phyloP scores from a whole-genome alignment of 2,113 vertebrate species.

The Halcyon senegalensis region DNA sequence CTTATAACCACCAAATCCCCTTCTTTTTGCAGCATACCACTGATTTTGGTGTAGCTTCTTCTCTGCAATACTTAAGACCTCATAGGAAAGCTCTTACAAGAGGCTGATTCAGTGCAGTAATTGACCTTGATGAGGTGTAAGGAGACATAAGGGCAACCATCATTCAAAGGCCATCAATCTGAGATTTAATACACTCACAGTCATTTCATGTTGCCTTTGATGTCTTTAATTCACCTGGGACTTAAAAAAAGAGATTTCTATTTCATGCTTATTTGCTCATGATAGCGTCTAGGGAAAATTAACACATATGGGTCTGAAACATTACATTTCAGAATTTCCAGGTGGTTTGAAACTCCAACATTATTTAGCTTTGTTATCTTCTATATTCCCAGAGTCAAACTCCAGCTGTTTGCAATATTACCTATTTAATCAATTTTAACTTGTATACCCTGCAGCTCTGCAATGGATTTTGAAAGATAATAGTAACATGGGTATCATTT shows the following conservation, averaged over 20 bases:
- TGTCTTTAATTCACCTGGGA: not conserved
- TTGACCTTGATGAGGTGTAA: not conserved
- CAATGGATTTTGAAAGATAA: not conserved
- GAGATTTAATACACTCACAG: not conserved
- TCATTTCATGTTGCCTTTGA: not conserved
- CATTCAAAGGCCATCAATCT: not conserved
- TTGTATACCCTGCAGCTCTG: not conserved
- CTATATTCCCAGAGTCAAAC: not conserved
- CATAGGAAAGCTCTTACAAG: not conserved
- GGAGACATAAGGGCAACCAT: not conserved
- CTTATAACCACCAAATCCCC: accelerated
- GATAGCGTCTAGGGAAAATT: not conserved
- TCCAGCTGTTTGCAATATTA: not conserved
- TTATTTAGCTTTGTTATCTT: not conserved
- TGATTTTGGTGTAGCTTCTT: not conserved
- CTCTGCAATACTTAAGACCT: not conserved
- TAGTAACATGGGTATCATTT: not conserved
- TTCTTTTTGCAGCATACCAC: not conserved
- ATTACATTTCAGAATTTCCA: not conserved
- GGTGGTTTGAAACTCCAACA: not conserved
- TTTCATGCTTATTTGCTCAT: slow-evolving; percentile 6
- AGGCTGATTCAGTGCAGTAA: not conserved
- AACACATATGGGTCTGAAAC: not conserved
- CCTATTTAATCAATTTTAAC: not conserved
- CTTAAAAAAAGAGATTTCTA: not conserved